Evolutionary conservation across 1,140 invertebrate species (phyloP), one percentile per base, ranked within the genome.

Genomic region (Drosophila sproati): DNA sequence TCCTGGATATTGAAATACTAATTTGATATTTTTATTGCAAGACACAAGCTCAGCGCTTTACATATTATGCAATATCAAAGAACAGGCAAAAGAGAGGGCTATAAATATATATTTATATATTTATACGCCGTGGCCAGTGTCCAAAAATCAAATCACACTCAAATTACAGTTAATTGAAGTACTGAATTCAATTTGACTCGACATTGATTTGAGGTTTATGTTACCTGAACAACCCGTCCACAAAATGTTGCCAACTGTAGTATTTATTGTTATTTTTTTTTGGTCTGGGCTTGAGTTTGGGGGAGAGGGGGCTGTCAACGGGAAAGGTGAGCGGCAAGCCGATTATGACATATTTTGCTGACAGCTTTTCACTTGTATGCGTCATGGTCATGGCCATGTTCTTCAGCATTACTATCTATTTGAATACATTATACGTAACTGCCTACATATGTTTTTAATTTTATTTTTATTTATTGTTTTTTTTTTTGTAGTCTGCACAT

Each of bases 91-190:
- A 47, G 32, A 62, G 51, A 45, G 41, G 10, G 29, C 39, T 35
- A 35, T 28, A 7, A 29, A 5, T 47, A 28, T 5, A 2, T 35
- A 52, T 47, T 3, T 34, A 28, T 45, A n/a, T n/a, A 31, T 34
- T 3, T 29, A 7, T 54, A 34, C 37, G 7, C 28, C 48, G 35
- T 28, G 71, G 51, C 10, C n/a, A 52, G 20, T 59, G 43, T 34
- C 50, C 34, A 47, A 68, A 56, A 70, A 63, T 43, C 51, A 63
- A 70, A 70, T 70, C 39, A 56, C 43, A 5, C 67, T 74, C 67
- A 60, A 57, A 52, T 74, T 74, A 63, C 72, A 71, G 0, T 48
- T 71, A 70, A 74, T 69, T 74, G 28, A 60, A 55, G 64, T 48
- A 47, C 12, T 28, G 63, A 61, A 55, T 69, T 69, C 51, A 35